Conservation (phyloP, 2,113 vertebrate species). For the Scartelaos histophorus region DNA sequence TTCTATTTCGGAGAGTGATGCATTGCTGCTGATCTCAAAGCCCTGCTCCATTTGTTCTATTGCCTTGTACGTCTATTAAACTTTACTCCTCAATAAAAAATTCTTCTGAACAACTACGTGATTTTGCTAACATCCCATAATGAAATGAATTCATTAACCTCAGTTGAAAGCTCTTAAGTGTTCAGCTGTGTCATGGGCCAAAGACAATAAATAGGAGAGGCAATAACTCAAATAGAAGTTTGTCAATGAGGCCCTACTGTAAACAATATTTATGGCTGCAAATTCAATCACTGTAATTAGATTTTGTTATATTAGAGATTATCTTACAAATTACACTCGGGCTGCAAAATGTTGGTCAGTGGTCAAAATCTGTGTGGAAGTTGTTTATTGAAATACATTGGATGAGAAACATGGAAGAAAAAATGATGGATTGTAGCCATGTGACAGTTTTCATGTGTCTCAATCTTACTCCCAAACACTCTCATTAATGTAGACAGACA, state of each 20-base stretch:
- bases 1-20: background rate
- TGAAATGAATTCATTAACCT: slow-evolving; percentile 33
- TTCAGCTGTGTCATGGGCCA: slow-evolving; percentile 19
- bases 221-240: slow-evolving; percentile 17
- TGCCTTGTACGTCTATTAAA: slow-evolving; percentile 11
- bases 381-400: background rate
- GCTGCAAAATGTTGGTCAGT: background rate
- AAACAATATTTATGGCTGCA: background rate
- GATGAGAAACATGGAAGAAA: background rate
- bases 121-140: slow-evolving; percentile 28
- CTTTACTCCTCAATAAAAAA: slow-evolving; percentile 27
- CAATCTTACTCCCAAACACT: background rate
- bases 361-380: background rate
- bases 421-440: background rate
- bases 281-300: slow-evolving; percentile 2
- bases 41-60: background rate
- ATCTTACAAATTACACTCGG: background rate
- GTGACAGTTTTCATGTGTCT: background rate
- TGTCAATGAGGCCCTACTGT: slow-evolving; percentile 3
- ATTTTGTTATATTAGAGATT: background rate
- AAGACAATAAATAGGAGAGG: slow-evolving; percentile 7
- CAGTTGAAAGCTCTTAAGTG: slow-evolving; percentile 1
- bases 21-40: background rate
- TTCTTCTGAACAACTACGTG: slow-evolving; percentile 20
- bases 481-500: background rate